A percentile compares a stretch with the other conserved stretches of the same genome.
Evolutionary conservation across 92 coral and sea anemone species (phyloP).

Genomic region (Hydrozoanthus gracilis): DNA sequence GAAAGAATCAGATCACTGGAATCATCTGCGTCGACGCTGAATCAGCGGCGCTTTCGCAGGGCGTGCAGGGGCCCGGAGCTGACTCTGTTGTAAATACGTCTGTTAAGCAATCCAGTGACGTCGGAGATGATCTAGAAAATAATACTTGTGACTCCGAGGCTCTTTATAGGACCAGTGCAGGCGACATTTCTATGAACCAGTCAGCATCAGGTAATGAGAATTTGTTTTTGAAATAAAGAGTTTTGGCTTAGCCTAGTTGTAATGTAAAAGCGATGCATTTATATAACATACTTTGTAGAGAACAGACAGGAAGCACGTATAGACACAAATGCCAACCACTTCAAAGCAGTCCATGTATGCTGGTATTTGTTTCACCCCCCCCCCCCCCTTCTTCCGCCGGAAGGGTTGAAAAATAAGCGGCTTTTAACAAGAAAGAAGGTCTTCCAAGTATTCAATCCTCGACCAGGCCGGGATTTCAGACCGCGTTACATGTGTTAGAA

Average conservation of each 20-base stretch:
- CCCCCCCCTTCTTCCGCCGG: too few relatives aligned
- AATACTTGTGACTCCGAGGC: neutral
- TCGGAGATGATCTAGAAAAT: neutral
- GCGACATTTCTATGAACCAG: neutral
- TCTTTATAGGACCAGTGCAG: neutral
- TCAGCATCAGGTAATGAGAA: constrained; percentile 18
- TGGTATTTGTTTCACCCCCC: too few relatives aligned
- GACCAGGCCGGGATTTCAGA: too few relatives aligned
- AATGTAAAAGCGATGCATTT: too few relatives aligned
- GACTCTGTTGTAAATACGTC: constrained; percentile 41
- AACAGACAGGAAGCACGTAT: too few relatives aligned
- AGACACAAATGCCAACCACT: too few relatives aligned
- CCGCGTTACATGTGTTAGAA: too few relatives aligned
- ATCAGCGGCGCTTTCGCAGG: constrained; percentile 54
- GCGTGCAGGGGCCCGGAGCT: neutral
- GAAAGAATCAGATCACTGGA: constrained; percentile 73
- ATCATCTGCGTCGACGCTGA: constrained; percentile 82
- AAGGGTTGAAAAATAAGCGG: too few relatives aligned
- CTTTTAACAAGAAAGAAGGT: too few relatives aligned
- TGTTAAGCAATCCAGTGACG: neutral
- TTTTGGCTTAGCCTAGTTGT: neutral
- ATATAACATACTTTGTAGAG: too few relatives aligned
- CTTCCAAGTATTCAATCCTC: too few relatives aligned
- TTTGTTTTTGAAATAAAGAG: neutral
- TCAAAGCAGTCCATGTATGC: too few relatives aligned